phyloP scores from a whole-genome alignment of 2,113 vertebrate species.

The Geothlypis trichas region DNA sequence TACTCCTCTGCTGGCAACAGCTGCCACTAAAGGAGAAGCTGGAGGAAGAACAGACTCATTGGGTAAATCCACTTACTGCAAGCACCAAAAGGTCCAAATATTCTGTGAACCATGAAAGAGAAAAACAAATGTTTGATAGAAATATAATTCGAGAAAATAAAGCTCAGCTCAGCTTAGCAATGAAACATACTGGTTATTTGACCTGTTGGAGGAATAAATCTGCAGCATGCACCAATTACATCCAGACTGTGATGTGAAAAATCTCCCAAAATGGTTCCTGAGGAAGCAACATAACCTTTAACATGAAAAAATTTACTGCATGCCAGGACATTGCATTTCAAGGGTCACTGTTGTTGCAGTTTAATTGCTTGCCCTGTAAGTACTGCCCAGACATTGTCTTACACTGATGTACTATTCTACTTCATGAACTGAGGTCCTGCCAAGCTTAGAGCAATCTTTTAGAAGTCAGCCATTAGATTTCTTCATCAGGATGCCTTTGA shows the following conservation, averaged over 20 bases:
- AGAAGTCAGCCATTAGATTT: not conserved
- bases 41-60: not conserved
- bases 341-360: not conserved
- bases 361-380: conserved; percentile 31
- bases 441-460: not conserved
- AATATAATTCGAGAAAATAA: conserved; percentile 63
- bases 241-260: conserved; percentile 5
- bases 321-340: not conserved
- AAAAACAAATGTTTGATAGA: conserved; percentile 69
- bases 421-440: not conserved
- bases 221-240: conserved; percentile 16
- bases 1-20: not conserved
- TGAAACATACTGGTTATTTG: conserved; percentile 59
- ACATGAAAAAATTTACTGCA: not conserved
- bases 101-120: conserved; percentile 46
- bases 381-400: not conserved
- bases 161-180: not conserved
- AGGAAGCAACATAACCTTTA: conserved; percentile 44
- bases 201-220: conserved; percentile 64
- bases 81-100: not conserved
- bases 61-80: not conserved
- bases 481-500: not conserved
- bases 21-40: not conserved
- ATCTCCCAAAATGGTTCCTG: not conserved
- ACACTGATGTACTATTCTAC: not conserved